Evolutionary conservation across 1,140 invertebrate genomes (phyloP), one percentile per base, ranked within the genome.

Genomic region (Nephotettix cincticeps): DNA sequence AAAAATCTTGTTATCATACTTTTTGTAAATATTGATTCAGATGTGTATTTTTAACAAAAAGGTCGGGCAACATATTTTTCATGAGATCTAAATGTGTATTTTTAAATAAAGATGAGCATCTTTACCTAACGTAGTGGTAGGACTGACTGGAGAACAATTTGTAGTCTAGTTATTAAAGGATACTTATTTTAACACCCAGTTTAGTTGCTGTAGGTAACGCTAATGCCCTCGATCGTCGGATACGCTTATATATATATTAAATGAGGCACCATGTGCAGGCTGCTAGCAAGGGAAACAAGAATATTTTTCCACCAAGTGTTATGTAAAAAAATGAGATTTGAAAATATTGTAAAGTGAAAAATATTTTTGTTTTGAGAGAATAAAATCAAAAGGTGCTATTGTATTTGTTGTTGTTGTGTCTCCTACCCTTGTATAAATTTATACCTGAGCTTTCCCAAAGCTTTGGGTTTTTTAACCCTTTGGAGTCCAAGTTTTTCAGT

Each of bases 301-400:
- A 61, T 61, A 61, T 61, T 61, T 61, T 61, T 61, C 56, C 25
- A 27, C 27, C 6, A 6, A 23, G 28, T 28, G 56, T 28, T 9
- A 6, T 54, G 23, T 11, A 4, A 21, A 21, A 61, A 61, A 11
- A 14, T 61, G 11, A 61, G 28, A 21, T 61, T 25, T 29, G 27
- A 2, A 23, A 61, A 61, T 14, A 11, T 54, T 11, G 25, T 61
- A 61, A 28, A 61, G 56, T 61, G 56, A 23, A 61, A 61, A 61
- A 61, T 61, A 61, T 61, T 61, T 61, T 61, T 61, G 56, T 61
- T 61, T 61, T 23, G 23, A 61, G n/a, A 61, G 56, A 61, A 61
- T 61, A 21, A 61, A 61, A 61, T 61, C 56, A 61, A 61, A 61
- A 61, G 56, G 56, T 61, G 56, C 56, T 61, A 61, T 61, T 61